Evolutionary conservation across 2,113 vertebrate species (phyloP).

Genomic region (Solea solea): DNA sequence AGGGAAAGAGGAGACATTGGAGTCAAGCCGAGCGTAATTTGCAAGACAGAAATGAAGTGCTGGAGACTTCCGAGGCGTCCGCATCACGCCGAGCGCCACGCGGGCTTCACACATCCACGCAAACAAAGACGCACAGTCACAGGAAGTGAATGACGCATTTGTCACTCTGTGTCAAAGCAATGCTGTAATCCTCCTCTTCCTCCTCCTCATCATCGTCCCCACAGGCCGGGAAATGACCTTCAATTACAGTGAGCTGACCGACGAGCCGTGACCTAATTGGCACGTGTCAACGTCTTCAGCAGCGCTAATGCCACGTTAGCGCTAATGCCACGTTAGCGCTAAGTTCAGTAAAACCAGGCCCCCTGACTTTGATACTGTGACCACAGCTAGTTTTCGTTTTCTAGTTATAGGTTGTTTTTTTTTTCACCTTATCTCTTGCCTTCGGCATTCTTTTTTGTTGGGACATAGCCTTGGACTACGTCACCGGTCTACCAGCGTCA

Average conservation of each 20-base stretch:
- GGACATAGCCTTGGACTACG: no score
- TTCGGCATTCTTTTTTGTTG: no score
- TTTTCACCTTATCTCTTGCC: no score
- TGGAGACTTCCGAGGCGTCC: no score
- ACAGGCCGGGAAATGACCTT: conserved; percentile 48
- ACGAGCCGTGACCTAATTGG: conserved; percentile 64
- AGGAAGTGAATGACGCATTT: conserved; percentile 13
- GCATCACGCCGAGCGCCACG: no score
- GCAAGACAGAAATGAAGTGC: conserved; percentile 25
- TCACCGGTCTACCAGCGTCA: no score
- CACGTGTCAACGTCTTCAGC: conserved; percentile 63
- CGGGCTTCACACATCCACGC: not conserved
- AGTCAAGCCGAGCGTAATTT: conserved; percentile 56
- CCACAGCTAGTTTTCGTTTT: no score
- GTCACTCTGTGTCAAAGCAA: conserved; percentile 17
- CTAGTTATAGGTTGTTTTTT: no score
- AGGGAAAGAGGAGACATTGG: not conserved
- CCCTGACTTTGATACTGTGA: not conserved
- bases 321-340: conserved; percentile 61
- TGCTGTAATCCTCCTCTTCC: conserved; percentile 7
- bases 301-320: conserved; percentile 53
- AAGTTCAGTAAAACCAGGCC: conserved; percentile 38
- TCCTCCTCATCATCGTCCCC: conserved; percentile 1
- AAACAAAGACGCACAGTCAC: not conserved
- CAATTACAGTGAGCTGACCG: conserved; percentile 55